Conservation (phyloP, 2,113 vertebrate genomes). For the Alexandromys fortis region DNA sequence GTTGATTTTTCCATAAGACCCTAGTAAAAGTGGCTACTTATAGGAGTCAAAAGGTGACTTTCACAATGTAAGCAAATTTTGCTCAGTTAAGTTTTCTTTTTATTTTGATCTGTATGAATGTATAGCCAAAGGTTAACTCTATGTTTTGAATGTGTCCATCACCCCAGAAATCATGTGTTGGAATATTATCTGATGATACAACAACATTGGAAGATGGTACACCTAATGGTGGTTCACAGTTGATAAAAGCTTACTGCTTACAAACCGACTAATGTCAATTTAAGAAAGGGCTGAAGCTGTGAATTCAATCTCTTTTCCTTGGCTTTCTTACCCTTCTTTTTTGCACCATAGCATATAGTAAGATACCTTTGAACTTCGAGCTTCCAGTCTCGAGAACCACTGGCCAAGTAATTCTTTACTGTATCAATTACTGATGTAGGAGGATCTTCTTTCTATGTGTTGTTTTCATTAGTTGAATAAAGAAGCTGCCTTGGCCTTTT, state of each 20-base stretch:
- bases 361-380: neutral
- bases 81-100: neutral
- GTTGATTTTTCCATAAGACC: conserved; percentile 17
- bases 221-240: neutral
- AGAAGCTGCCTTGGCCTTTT: too few relatives aligned
- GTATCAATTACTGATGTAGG: neutral
- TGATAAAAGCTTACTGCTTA: neutral
- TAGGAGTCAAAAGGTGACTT: neutral
- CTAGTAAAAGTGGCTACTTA: conserved; percentile 22
- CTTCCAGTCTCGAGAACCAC: neutral
- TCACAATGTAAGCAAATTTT: neutral
- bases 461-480: too few relatives aligned
- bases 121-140: neutral
- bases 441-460: too few relatives aligned
- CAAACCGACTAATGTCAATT: neutral
- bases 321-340: neutral
- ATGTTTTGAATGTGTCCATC: neutral
- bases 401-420: too few relatives aligned
- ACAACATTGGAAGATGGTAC: neutral
- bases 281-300: neutral
- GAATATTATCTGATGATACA: neutral
- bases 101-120: conserved; percentile 18
- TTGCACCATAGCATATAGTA: neutral
- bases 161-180: neutral
- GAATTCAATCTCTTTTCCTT: neutral